Base-by-base conservation (phyloP, 2,797 vertebrate species). In the Intellagama lesueurii region DNA sequence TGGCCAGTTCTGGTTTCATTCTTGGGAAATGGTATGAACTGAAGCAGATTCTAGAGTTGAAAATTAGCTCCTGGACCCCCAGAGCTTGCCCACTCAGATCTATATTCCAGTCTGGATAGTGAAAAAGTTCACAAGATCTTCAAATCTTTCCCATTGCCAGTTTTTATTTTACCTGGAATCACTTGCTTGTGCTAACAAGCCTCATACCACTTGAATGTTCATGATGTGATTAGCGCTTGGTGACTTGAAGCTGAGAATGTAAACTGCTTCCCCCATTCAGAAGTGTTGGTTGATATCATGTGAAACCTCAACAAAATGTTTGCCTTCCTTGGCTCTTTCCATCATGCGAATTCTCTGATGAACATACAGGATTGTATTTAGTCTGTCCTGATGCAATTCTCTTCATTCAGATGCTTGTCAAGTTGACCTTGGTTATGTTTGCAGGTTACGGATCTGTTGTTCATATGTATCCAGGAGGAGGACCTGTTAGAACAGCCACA, bases 381-480 rank as follows among this genome's bases (percentile, higher is more conserved):
- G 47, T 17, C 19, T 32, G 4, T 69, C 52, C 49, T 32, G 26
- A 4, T 80, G 60, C 32, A 40, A 3, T 77, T 7, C 3, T 60
- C 0, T 66, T 35, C 84, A 7, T 12, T 12, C 12, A n/a, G 44
- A 82, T 40, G 14, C 40, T 32, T n/a, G 28, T 75, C 40, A 19
- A 28, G 30, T n/a, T 60, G 8, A 70, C 28, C 77, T n/a, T 77
- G 85, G 16, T 68, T 2, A 7, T 86, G 16, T 82, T 90, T 35
- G 0, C 14, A 99, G 99, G 99, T 92, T 98, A 97, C 5, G 99
- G 99, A 86, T 98, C 98, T 70, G 98, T 99, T 96, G 97, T 99
- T 95, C 99, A 99, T 94, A 97, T 99, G 97, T 99, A 98, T 95
- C 98, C 99, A n/a, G 98, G 98, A 95, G 98, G 97, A 3, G 98